Percentiles rank a stretch among this genome's conserved stretches.
These are phyloP conservation scores for Paratrypauchen microcephalus DNA, from an alignment of 2,797 vertebrate species.

Conservation along the genomic window DNA sequence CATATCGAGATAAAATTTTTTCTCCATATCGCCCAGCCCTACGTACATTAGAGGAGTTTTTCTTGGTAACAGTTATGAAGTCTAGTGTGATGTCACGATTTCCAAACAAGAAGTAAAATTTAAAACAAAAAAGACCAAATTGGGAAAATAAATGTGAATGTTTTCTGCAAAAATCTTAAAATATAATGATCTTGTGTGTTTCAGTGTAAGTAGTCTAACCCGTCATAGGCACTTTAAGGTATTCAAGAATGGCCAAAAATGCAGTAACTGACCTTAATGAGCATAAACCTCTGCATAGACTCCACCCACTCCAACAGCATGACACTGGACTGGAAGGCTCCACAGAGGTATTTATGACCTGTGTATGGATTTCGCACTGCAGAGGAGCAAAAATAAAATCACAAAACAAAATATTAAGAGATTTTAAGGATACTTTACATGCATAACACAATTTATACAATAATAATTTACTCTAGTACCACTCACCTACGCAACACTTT, in stretches of 20 bases:
- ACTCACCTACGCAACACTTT: slow-evolving; percentile 96
- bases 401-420: background rate
- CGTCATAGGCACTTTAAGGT: too few species aligned
- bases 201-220: too few species aligned
- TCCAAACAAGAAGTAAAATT: too few species aligned
- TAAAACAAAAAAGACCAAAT: too few species aligned
- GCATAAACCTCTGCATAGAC: slow-evolving; percentile 95
- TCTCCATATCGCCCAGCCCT: too few species aligned
- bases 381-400: background rate
- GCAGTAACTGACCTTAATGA: slow-evolving; percentile 85
- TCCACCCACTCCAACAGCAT: slow-evolving; percentile 95
- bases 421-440: background rate
- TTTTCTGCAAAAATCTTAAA: too few species aligned
- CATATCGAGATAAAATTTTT: too few species aligned
- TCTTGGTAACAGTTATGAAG: too few species aligned
- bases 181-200: too few species aligned
- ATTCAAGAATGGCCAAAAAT: background rate
- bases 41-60: too few species aligned
- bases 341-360: slow-evolving; percentile 93
- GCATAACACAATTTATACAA: background rate
- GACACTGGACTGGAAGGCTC: slow-evolving; percentile 92
- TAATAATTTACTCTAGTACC: background rate
- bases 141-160: too few species aligned
- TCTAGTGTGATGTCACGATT: too few species aligned
- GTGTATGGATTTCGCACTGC: slow-evolving; percentile 94